These are phyloP conservation scores for Electrophaes corylata DNA, from an alignment of 2,888 invertebrate genomes.

Conservation along the genomic window DNA sequence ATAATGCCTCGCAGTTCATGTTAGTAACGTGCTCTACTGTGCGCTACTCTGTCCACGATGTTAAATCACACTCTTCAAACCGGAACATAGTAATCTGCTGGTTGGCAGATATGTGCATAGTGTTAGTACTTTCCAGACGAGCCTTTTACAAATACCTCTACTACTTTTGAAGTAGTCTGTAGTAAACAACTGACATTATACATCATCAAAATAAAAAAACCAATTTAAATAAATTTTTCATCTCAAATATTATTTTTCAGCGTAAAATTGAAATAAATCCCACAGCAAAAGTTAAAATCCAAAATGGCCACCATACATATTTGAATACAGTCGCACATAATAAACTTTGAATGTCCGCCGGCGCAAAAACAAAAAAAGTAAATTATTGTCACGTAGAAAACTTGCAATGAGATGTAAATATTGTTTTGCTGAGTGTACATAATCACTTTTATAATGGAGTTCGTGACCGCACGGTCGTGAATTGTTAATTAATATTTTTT, in stretches of 20 bases:
- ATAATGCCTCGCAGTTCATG: no score
- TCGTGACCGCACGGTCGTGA: conserved; percentile 47
- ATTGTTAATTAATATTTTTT: conserved; percentile 50
- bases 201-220: not conserved
- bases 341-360: conserved; percentile 9
- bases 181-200: not conserved
- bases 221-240: not conserved
- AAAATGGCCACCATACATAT: conserved; percentile 12
- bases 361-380: conserved; percentile 21
- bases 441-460: conserved; percentile 51
- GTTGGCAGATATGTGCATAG: no score
- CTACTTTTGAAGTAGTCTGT: no score
- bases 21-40: no score
- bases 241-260: not conserved
- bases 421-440: conserved; percentile 48
- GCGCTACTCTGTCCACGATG: no score
- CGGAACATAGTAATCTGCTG: no score
- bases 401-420: conserved; percentile 45
- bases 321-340: conserved; percentile 23
- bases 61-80: no score
- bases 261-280: not conserved
- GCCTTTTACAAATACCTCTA: no score
- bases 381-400: conserved; percentile 36
- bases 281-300: conserved; percentile 11
- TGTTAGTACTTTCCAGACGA: no score